A percentile compares a stretch with the other conserved stretches of the same genome.
Evolutionary conservation across 1,140 invertebrate species (phyloP).

Genomic region (Pararge aegeria): DNA sequence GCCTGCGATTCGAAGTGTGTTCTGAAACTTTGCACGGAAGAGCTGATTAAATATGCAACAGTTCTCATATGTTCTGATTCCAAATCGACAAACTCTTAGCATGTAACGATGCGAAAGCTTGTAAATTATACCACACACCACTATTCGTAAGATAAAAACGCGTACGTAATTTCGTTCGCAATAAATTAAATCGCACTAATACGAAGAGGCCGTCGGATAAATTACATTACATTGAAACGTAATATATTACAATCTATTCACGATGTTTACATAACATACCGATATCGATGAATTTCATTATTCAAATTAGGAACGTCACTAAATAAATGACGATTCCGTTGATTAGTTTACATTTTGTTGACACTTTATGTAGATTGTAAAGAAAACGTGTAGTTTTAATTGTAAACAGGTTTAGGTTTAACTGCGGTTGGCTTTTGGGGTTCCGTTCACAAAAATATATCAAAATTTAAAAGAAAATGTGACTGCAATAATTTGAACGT

Average conservation of each 20-base stretch:
- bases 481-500: too few species aligned
- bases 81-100: too few species aligned
- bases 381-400: neutral
- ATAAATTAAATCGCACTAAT: conserved; percentile 41
- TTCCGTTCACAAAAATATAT: too few species aligned
- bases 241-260: conserved; percentile 7
- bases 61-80: neutral
- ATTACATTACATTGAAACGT: conserved; percentile 10
- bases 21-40: too few species aligned
- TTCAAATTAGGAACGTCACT: neutral
- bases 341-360: too few species aligned
- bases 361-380: too few species aligned
- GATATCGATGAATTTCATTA: neutral
- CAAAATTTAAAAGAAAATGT: too few species aligned
- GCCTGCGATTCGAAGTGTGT: too few species aligned
- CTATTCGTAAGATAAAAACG: conserved; percentile 36
- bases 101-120: neutral
- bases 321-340: neutral
- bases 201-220: conserved; percentile 16
- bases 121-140: conserved; percentile 29
- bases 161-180: conserved; percentile 29
- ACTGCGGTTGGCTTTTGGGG: too few species aligned
- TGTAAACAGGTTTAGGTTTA: too few species aligned
- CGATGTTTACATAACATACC: neutral
- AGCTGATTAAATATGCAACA: too few species aligned